A percentile compares a stretch with the other conserved stretches of the same genome.
Evolutionary conservation across 2,797 vertebrate genomes (phyloP).

Genomic region (Darevskia nairensis): DNA sequence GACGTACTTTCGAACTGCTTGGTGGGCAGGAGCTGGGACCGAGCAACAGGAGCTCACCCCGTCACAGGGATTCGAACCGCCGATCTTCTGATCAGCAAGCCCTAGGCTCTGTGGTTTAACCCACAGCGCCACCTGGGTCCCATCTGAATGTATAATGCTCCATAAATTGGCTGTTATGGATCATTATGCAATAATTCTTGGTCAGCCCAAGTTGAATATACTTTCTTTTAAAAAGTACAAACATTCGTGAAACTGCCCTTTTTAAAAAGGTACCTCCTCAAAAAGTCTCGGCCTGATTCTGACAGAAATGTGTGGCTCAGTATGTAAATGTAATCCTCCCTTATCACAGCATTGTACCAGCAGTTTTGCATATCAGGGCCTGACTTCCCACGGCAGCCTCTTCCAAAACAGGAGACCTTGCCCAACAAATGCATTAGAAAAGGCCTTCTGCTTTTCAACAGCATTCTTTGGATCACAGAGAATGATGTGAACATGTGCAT

Average conservation of each 20-base stretch:
- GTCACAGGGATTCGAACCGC: no score
- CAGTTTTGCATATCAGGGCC: background rate
- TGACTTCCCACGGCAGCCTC: background rate
- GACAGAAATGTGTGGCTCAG: no score
- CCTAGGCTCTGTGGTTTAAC: no score
- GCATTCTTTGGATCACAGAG: background rate
- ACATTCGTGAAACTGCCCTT: background rate
- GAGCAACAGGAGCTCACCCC: no score
- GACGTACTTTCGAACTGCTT: no score
- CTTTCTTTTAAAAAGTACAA: background rate
- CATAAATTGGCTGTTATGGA: no score
- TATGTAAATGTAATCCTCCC: background rate
- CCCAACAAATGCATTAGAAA: background rate
- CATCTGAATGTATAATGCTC: no score
- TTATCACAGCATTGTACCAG: background rate
- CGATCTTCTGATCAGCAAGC: no score
- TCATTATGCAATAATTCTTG: no score
- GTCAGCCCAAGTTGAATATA: no score
- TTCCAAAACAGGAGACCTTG: background rate
- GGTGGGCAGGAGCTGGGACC: no score
- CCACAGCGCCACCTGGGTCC: no score
- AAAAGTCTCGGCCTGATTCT: background rate
- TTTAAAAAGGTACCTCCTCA: background rate
- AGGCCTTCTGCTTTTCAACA: background rate
- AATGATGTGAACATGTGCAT: background rate